These are phyloP conservation scores for Nilaparvata lugens DNA, from an alignment of 1,140 invertebrate species.

Conservation along the genomic window DNA sequence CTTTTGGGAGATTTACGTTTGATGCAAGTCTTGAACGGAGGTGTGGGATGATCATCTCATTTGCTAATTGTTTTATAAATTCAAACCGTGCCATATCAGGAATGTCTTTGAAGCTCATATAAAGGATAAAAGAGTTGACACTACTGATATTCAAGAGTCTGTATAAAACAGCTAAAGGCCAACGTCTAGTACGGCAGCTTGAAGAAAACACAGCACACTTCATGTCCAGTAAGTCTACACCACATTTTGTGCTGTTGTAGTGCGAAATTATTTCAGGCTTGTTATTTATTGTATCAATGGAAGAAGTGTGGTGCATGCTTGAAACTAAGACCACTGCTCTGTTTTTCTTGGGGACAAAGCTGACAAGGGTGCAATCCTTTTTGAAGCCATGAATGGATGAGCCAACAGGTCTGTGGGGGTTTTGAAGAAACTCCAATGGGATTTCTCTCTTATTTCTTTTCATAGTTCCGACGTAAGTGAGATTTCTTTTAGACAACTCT, in stretches of 20 bases:
- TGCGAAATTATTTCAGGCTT: constrained; percentile 28
- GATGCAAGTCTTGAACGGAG: no score
- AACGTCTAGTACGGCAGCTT: constrained; percentile 25
- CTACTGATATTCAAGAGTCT: constrained; percentile 23
- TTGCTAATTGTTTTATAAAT: no score
- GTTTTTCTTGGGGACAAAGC: constrained; percentile 28
- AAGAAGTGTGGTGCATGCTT: constrained; percentile 27
- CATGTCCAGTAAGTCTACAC: constrained; percentile 29
- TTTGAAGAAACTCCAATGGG: constrained; percentile 21
- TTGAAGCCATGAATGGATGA: constrained; percentile 22
- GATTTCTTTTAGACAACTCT: constrained; percentile 24
- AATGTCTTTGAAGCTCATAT: constrained; percentile 2
- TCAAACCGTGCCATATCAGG: constrained; percentile 13
- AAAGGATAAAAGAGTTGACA: constrained; percentile 19
- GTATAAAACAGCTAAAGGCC: constrained; percentile 30
- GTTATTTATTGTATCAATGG: constrained; percentile 17
- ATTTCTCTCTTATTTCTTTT: constrained; percentile 35
- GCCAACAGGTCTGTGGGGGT: not conserved
- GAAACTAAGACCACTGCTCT: constrained; percentile 28
- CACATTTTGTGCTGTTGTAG: constrained; percentile 31
- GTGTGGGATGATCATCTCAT: no score
- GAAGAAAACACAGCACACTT: constrained; percentile 26
- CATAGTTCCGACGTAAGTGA: constrained; percentile 21
- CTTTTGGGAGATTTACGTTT: no score
- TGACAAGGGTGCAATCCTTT: constrained; percentile 25